phyloP scores from a whole-genome alignment of 2,113 vertebrate species.

The Periophthalmodon schlosseri region DNA sequence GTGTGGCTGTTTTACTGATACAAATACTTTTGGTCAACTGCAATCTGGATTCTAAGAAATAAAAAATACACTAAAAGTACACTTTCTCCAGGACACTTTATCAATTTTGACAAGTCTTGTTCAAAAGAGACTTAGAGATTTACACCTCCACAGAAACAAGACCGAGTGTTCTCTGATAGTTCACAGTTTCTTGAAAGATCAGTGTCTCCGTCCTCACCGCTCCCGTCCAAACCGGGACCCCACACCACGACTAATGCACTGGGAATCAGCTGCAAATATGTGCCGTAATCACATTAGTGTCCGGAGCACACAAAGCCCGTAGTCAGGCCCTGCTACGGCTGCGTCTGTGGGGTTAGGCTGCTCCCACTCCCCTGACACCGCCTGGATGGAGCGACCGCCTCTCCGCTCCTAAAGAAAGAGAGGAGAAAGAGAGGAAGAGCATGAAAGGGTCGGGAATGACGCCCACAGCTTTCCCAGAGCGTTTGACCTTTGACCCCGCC shows the following conservation, averaged over 20 bases:
- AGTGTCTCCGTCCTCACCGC: conserved; percentile 59
- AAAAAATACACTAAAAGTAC: too few species aligned
- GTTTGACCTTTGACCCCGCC: conserved; percentile 72
- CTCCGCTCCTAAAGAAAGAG: conserved; percentile 49
- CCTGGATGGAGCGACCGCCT: conserved; percentile 72
- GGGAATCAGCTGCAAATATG: conserved; percentile 79
- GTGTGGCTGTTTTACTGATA: too few species aligned
- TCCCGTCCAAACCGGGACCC: conserved; percentile 69
- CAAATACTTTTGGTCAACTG: too few species aligned
- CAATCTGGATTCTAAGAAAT: too few species aligned
- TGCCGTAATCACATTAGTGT: conserved; percentile 79
- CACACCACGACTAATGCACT: conserved; percentile 78
- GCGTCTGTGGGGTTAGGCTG: background rate
- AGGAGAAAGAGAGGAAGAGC: conserved; percentile 61
- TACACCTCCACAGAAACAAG: conserved; percentile 1
- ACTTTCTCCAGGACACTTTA: too few species aligned
- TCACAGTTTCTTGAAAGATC: conserved; percentile 75
- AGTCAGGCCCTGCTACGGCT: conserved; percentile 71
- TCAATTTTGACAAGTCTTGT: too few species aligned
- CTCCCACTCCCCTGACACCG: conserved; percentile 70
- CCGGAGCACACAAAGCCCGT: conserved; percentile 79
- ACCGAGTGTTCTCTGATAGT: conserved; percentile 65
- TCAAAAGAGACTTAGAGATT: too few species aligned
- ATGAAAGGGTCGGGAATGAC: conserved; percentile 76
- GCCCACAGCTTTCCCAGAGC: conserved; percentile 80